Conservation (phyloP, 2,888 invertebrate species). For the Ganaspis brasiliensis region DNA sequence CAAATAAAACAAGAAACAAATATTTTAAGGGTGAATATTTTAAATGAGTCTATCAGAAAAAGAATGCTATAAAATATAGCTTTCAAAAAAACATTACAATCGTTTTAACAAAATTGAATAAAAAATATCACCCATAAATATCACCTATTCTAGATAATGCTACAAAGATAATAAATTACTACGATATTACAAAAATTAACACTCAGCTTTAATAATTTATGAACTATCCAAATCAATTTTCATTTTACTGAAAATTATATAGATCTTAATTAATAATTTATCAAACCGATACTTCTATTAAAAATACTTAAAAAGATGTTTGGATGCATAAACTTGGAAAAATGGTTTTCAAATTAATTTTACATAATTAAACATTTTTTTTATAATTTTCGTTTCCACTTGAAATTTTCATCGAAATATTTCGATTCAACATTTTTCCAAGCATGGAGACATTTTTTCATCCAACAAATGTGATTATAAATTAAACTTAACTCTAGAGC, state of each 20-base stretch:
- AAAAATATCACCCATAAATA: slow-evolving; percentile 22
- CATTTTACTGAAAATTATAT: neutral
- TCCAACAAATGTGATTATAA: too few relatives aligned
- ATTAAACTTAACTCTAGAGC: neutral
- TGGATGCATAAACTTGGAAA: too few relatives aligned
- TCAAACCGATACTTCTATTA: too few relatives aligned
- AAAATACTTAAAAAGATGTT: too few relatives aligned
- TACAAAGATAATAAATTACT: slow-evolving; percentile 60
- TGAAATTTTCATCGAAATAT: too few relatives aligned
- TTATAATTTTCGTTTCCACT: too few relatives aligned
- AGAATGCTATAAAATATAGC: neutral
- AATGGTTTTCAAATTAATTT: slow-evolving; percentile 57
- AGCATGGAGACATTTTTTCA: too few relatives aligned
- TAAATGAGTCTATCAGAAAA: neutral
- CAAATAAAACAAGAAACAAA: too few relatives aligned
- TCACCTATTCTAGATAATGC: neutral
- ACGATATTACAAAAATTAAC: slow-evolving; percentile 57
- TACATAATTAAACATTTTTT: too few relatives aligned
- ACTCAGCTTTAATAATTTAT: neutral
- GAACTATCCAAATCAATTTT: neutral
- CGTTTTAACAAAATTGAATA: neutral
- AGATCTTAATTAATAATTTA: too few relatives aligned
- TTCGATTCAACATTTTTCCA: too few relatives aligned
- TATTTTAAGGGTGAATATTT: too few relatives aligned
- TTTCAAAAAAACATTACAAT: neutral